Evolutionary conservation across 1,140 invertebrate species (phyloP).

Genomic region (Microplitis demolitor): DNA sequence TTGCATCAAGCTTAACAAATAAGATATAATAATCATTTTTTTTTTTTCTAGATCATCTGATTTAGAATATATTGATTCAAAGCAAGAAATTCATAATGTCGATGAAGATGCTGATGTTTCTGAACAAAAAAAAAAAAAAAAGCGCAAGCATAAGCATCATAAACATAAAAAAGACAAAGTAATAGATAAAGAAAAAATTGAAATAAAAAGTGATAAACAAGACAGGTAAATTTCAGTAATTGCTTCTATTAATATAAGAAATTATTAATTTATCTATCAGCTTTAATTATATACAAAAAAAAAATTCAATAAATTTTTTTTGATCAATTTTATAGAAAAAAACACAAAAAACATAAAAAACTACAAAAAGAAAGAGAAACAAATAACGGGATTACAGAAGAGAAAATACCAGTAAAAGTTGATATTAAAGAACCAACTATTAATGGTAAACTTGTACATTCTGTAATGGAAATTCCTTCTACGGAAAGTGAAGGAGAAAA

Average conservation of each 20-base stretch:
- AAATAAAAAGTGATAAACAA: constrained; percentile 48
- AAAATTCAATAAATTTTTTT: background rate
- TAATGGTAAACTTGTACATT: constrained; percentile 50
- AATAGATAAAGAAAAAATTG: constrained; percentile 46
- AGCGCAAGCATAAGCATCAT: constrained; percentile 65
- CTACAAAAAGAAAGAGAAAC: constrained; percentile 52
- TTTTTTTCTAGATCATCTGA: constrained; percentile 48
- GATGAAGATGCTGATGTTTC: constrained; percentile 49
- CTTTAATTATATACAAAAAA: no score
- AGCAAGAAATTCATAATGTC: constrained; percentile 42
- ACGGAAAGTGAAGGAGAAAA: constrained; percentile 71
- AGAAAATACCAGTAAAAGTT: constrained; percentile 35
- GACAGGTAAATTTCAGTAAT: constrained; percentile 41
- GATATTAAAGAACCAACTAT: constrained; percentile 43
- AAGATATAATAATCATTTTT: background rate
- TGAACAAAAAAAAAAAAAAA: constrained; percentile 61
- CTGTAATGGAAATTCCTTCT: constrained; percentile 71
- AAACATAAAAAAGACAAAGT: constrained; percentile 64
- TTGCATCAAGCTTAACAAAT: no score
- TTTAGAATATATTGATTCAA: constrained; percentile 48
- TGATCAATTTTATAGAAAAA: constrained; percentile 45
- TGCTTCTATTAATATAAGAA: no score
- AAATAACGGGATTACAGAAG: constrained; percentile 49
- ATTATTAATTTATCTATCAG: no score
- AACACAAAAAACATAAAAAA: constrained; percentile 62